Evolutionary conservation across 2,797 vertebrate genomes (phyloP).

Genomic region (Todus mexicanus): DNA sequence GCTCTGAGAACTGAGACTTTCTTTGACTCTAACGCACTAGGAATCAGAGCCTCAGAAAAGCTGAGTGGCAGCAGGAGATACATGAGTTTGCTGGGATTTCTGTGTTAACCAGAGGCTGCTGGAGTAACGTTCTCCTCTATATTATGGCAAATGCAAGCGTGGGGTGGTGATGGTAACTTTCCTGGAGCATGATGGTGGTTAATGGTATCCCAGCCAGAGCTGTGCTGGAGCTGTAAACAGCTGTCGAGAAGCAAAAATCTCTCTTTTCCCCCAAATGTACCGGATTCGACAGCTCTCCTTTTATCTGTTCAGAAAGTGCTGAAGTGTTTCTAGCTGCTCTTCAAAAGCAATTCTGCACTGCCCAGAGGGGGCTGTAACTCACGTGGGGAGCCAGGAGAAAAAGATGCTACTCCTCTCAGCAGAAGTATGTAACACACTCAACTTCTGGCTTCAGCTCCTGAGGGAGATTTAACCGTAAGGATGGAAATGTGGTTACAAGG

Average conservation of each 20-base stretch:
- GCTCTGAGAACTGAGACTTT: neutral
- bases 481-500: neutral
- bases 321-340: constrained; percentile 49
- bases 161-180: neutral
- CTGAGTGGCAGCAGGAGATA: neutral
- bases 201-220: neutral
- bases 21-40: rapidly evolving
- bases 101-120: neutral
- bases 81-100: neutral
- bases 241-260: neutral
- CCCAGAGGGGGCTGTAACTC: constrained; percentile 55
- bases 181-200: neutral
- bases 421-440: neutral
- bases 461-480: neutral
- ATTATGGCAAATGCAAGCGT: neutral
- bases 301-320: constrained; percentile 46
- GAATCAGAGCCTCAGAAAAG: neutral
- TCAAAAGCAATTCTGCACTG: constrained; percentile 60
- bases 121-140: neutral
- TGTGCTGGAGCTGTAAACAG: neutral
- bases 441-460: neutral
- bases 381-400: constrained; percentile 8
- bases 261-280: neutral
- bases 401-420: neutral
- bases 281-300: neutral